These are phyloP conservation scores for Aphaenogaster ashmeadi DNA, from an alignment of 1,140 invertebrate species.

Conservation along the genomic window DNA sequence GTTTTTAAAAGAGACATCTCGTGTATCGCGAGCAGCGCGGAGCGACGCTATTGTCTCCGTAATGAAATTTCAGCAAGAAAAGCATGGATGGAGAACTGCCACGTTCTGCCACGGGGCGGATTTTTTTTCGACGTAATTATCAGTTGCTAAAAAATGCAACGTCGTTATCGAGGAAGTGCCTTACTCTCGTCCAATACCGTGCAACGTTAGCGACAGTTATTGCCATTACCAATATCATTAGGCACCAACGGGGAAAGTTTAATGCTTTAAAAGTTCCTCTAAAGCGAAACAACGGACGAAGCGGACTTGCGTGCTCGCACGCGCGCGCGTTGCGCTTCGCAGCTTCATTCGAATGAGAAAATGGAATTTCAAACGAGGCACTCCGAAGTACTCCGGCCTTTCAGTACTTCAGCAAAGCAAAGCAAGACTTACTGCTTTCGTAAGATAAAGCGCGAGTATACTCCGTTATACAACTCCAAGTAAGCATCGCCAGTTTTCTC, in stretches of 20 bases:
- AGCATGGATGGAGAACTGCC: not conserved
- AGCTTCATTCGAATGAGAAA: slow-evolving; percentile 60
- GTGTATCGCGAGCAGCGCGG: not conserved
- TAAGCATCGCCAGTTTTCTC: slow-evolving; percentile 16
- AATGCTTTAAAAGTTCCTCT: slow-evolving; percentile 41
- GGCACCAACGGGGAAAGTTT: slow-evolving; percentile 28
- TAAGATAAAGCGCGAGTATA: slow-evolving; percentile 17
- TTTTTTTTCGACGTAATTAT: slow-evolving; percentile 31
- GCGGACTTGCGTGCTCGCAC: not conserved
- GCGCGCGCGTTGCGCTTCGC: slow-evolving; percentile 13
- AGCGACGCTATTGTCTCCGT: not conserved
- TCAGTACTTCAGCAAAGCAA: slow-evolving; percentile 12
- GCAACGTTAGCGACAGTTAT: slow-evolving; percentile 14
- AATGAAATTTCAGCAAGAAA: slow-evolving; percentile 27
- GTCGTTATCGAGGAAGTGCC: not conserved
- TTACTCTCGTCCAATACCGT: not conserved
- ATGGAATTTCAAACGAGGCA: slow-evolving; percentile 63
- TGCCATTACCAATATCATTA: slow-evolving; percentile 58
- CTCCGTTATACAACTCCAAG: slow-evolving; percentile 17
- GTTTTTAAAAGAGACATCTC: not conserved
- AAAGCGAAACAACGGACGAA: slow-evolving; percentile 11
- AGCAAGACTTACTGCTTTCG: slow-evolving; percentile 22
- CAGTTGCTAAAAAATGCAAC: slow-evolving; percentile 23
- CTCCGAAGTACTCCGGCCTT: slow-evolving; percentile 14
- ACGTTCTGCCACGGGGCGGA: not conserved